Evolutionary conservation across 2,797 vertebrate species (phyloP).

Genomic region (Glossophaga mutica): DNA sequence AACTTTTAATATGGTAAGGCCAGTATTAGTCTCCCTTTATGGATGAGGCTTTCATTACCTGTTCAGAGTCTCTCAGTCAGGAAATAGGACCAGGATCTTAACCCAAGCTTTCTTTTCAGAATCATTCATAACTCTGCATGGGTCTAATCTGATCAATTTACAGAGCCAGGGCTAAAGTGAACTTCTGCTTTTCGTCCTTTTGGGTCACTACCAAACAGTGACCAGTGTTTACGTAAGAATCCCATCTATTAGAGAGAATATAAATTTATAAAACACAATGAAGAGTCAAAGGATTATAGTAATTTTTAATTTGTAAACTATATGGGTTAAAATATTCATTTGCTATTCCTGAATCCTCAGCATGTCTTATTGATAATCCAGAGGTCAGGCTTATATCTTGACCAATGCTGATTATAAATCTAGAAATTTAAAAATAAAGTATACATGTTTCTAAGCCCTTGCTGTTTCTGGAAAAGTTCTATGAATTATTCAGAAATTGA

Average conservation of each 20-base stretch:
- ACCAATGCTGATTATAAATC: background rate
- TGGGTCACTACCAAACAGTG: background rate
- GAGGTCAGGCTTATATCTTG: background rate
- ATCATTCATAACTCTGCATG: background rate
- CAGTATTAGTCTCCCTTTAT: background rate
- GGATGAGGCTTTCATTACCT: background rate
- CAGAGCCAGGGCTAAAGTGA: background rate
- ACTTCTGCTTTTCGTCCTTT: constrained; percentile 26
- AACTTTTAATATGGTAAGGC: background rate
- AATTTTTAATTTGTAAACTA: constrained; percentile 26
- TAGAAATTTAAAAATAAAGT: constrained; percentile 9
- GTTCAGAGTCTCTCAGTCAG: background rate
- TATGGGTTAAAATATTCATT: background rate
- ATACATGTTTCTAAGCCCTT: background rate
- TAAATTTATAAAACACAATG: background rate
- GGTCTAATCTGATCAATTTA: background rate
- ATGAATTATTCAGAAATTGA: background rate
- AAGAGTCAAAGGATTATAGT: background rate
- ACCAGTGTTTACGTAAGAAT: background rate
- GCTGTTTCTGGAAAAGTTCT: constrained; percentile 3
- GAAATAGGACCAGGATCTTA: background rate
- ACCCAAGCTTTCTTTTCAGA: background rate
- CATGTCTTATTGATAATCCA: background rate
- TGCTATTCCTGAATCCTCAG: background rate
- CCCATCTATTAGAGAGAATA: background rate